Evolutionary conservation across 35 echinoderm and acorn worm species (phyloP).

Genomic region (Apostichopus parvimensis): DNA sequence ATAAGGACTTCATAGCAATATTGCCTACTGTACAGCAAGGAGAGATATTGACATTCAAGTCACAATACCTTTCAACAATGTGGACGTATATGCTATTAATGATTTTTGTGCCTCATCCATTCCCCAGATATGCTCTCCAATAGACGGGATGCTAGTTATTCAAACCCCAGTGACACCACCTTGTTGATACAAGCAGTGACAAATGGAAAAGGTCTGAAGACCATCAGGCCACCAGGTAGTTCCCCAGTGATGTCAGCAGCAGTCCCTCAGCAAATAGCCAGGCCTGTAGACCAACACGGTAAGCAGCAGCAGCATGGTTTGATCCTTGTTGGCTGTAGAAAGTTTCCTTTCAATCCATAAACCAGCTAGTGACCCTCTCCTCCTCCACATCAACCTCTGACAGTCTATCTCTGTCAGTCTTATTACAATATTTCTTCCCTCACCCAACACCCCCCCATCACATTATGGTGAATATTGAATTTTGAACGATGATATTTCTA

Average conservation of each 20-base stretch:
- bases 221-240: not conserved
- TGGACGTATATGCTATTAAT: not conserved
- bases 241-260: conserved; percentile 8
- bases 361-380: not conserved
- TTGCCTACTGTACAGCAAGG: no score
- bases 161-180: not conserved
- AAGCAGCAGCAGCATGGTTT: not conserved
- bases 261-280: conserved; percentile 10
- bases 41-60: no score
- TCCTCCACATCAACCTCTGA: not conserved
- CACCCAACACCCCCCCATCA: no score
- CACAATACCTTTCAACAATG: no score
- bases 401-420: not conserved
- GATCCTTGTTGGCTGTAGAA: no score
- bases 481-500: no score
- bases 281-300: conserved; percentile 44
- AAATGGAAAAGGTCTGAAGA: conserved; percentile 37
- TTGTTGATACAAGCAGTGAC: conserved; percentile 24
- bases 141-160: conserved; percentile 23
- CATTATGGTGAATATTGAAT: no score
- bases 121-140: conserved; percentile 21
- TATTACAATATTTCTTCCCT: not conserved
- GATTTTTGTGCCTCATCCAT: not conserved
- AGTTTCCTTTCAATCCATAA: not conserved
- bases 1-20: no score